Evolutionary conservation across 2,888 invertebrate species (phyloP), one percentile per base, ranked within the genome.

Genomic region (Spisula subtruncata): DNA sequence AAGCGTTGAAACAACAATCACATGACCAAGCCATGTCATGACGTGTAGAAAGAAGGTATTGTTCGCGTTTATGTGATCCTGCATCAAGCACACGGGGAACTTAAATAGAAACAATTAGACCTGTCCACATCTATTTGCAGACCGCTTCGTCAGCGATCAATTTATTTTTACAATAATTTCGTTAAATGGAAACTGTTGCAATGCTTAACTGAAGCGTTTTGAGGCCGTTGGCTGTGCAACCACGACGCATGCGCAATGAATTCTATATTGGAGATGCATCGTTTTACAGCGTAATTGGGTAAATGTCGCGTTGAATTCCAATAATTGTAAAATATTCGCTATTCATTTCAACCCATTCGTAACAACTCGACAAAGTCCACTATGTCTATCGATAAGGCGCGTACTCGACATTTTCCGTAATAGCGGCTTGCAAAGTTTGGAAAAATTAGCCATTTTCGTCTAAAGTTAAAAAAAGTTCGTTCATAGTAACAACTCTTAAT

Each of bases 161-260:
- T 32, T 75, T 32, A 75, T 35, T 18, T 75, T 75, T 35, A 75
- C 75, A 35, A 35, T 75, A 75, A 75, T 75, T 75, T 18, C 18
- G 18, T 75, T 75, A 32, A 32, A 32, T 25, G 25, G 75, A 75
- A 75, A 75, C 32, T 75, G 35, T 75, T 35, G 18, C 75, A 18
- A 75, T 32, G 35, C n/a, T 32, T 41, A 75, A 75, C 60, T n/a
- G 8, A 25, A 8, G 60, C 18, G 14, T 29, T 71, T 71, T 29
- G 6, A 41, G 8, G n/a, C 60, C n/a, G 56, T 18, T n/a, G n/a
- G 20, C 18, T 66, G 51, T 51, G 51, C 41, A 41, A 1, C 1
- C 25, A 75, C 16, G 32, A 18, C 75, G 75, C 75, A 75, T 75
- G 75, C 75, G 75, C 35, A 75, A 75, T 75, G 75, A 32, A 32